Percentiles rank a stretch among this genome's conserved stretches.
phyloP scores from a whole-genome alignment of 2,797 vertebrate species.

The Chelonia mydas region DNA sequence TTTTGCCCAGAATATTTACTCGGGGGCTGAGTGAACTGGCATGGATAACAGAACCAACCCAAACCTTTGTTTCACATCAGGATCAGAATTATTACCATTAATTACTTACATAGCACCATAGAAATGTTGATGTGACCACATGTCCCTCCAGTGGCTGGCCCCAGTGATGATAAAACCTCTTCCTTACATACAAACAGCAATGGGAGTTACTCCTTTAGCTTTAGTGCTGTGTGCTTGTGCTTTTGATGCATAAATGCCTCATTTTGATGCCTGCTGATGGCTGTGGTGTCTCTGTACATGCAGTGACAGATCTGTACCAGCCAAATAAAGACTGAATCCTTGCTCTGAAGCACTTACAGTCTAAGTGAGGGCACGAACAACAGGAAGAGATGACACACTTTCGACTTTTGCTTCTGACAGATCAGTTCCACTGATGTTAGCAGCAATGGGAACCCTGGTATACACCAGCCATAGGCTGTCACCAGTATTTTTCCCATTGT shows the following conservation, averaged over 20 bases:
- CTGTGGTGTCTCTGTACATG: not conserved
- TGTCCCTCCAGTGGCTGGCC: not conserved
- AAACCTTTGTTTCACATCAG: not conserved
- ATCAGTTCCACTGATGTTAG: not conserved
- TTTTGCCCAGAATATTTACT: not conserved
- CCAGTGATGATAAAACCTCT: not conserved
- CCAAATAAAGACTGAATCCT: not conserved
- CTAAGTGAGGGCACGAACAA: not conserved
- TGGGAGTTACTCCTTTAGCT: not conserved
- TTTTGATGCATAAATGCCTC: not conserved
- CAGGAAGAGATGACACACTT: not conserved
- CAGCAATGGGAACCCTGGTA: not conserved
- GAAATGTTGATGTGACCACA: not conserved
- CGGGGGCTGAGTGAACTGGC: not conserved
- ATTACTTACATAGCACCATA: not conserved
- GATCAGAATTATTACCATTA: not conserved
- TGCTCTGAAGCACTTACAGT: not conserved
- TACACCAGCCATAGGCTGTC: not conserved
- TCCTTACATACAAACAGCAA: not conserved
- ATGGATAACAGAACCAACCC: not conserved
- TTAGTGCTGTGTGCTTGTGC: not conserved
- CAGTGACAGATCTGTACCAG: not conserved
- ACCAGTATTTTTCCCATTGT: not conserved
- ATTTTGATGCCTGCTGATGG: not conserved
- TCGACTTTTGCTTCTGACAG: not conserved